phyloP scores from a whole-genome alignment of 1,140 invertebrate genomes.

The Drosophila pandora region DNA sequence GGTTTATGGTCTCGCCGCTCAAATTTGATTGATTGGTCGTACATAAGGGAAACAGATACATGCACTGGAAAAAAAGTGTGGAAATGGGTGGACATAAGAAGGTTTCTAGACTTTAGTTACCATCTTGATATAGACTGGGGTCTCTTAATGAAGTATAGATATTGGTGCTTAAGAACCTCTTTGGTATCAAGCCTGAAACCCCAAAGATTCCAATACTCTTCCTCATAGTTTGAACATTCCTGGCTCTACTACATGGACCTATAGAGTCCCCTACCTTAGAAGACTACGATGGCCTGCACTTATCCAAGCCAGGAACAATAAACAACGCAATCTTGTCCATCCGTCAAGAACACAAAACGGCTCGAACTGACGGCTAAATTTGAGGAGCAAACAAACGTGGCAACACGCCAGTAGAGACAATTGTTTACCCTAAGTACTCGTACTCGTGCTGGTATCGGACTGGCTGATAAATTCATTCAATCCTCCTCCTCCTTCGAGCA shows the following conservation, averaged over 20 bases:
- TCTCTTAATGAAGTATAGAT: no score
- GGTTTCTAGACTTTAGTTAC: no score
- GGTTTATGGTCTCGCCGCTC: conserved; percentile 48
- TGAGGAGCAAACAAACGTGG: conserved; percentile 34
- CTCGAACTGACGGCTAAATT: conserved; percentile 40
- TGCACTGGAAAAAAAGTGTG: neutral
- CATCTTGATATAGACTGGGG: no score
- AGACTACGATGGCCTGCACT: neutral
- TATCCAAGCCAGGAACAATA: neutral
- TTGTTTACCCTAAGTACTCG: conserved; percentile 12
- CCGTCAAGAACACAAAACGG: conserved; percentile 19
- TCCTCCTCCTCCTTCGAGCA: conserved; percentile 16
- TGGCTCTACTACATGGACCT: neutral
- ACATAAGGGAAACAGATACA: conserved; percentile 7
- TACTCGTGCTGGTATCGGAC: conserved; percentile 15
- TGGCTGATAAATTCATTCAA: conserved; percentile 64
- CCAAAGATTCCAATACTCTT: no score
- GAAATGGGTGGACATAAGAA: neutral
- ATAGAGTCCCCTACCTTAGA: neutral
- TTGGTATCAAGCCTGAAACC: no score
- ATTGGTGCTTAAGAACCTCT: no score
- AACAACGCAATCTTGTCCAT: conserved; percentile 26
- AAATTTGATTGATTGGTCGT: conserved; percentile 68
- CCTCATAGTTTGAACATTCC: no score
- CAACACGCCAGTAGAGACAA: neutral